Percentiles rank a stretch among this genome's conserved stretches.
Evolutionary conservation across 2,797 vertebrate species (phyloP).

Genomic region (Sternarchorhynchus goeldii): DNA sequence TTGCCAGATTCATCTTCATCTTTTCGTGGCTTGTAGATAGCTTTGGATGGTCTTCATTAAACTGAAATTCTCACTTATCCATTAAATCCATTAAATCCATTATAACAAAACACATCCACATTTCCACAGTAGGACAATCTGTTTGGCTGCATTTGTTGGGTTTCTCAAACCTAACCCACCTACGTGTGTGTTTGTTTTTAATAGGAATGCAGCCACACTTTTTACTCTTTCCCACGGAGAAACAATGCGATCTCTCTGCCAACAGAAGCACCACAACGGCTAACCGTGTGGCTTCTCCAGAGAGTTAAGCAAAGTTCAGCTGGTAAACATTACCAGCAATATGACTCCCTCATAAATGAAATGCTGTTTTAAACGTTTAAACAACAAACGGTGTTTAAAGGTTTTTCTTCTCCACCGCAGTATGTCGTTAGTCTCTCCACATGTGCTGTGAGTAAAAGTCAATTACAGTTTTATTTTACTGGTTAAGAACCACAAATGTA

Average conservation of each 20-base stretch:
- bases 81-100: conserved; percentile 15
- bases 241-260: conserved; percentile 22
- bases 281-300: conserved; percentile 49
- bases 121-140: conserved; percentile 19
- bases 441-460: conserved; percentile 34
- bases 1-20: too few relatives aligned
- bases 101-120: not conserved
- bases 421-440: conserved; percentile 43
- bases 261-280: conserved; percentile 41
- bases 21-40: not conserved
- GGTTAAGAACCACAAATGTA: not conserved
- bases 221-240: conserved; percentile 57
- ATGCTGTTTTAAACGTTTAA: conserved; percentile 55
- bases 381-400: conserved; percentile 27
- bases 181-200: conserved; percentile 41
- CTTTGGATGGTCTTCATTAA: not conserved
- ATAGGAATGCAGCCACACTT: conserved; percentile 23
- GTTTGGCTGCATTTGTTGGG: conserved; percentile 8
- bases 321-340: conserved; percentile 69
- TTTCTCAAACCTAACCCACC: conserved; percentile 48
- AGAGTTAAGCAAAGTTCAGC: conserved; percentile 55
- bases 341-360: conserved; percentile 59
- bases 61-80: conserved; percentile 8
- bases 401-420: conserved; percentile 56
- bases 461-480: conserved; percentile 9